Evolutionary conservation across 1,140 invertebrate species (phyloP).

Genomic region (Plectus sambesii): DNA sequence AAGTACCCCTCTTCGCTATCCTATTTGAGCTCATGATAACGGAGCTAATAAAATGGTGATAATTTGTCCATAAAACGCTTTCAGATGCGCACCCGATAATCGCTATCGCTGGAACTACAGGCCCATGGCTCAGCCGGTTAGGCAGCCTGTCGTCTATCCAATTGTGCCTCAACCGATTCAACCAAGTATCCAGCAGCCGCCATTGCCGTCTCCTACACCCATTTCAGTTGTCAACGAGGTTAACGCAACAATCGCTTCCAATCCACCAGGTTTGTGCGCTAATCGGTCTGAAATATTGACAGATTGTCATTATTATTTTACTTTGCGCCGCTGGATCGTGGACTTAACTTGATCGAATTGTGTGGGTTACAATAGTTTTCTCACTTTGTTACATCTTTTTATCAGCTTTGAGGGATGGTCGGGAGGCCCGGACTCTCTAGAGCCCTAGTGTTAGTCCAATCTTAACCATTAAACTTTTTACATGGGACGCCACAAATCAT

Average conservation of each 20-base stretch:
- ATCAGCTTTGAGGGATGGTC: too few relatives aligned
- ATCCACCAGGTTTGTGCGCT: constrained; percentile 5
- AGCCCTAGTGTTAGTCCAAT: too few relatives aligned
- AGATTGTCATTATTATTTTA: constrained; percentile 4
- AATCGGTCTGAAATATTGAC: constrained; percentile 6
- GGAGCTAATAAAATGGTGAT: too few relatives aligned
- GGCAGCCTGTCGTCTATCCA: constrained; percentile 7
- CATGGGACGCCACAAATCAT: too few relatives aligned
- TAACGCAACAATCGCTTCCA: constrained; percentile 18
- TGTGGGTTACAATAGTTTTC: constrained; percentile 5
- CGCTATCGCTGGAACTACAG: constrained; percentile 34
- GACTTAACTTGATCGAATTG: not conserved
- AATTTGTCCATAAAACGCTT: too few relatives aligned
- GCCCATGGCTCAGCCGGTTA: constrained; percentile 17
- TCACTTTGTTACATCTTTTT: too few relatives aligned
- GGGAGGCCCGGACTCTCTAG: too few relatives aligned
- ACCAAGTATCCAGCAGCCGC: not conserved
- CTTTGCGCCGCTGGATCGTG: not conserved
- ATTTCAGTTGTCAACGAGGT: constrained; percentile 19
- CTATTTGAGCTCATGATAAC: too few relatives aligned
- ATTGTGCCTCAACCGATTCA: constrained; percentile 12
- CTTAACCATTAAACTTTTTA: too few relatives aligned
- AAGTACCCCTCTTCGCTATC: too few relatives aligned
- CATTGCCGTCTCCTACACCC: not conserved
- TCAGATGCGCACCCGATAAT: constrained; percentile 30